These are phyloP conservation scores for Takifugu rubripes DNA, from an alignment of 2,797 vertebrate genomes.

Conservation along the genomic window DNA sequence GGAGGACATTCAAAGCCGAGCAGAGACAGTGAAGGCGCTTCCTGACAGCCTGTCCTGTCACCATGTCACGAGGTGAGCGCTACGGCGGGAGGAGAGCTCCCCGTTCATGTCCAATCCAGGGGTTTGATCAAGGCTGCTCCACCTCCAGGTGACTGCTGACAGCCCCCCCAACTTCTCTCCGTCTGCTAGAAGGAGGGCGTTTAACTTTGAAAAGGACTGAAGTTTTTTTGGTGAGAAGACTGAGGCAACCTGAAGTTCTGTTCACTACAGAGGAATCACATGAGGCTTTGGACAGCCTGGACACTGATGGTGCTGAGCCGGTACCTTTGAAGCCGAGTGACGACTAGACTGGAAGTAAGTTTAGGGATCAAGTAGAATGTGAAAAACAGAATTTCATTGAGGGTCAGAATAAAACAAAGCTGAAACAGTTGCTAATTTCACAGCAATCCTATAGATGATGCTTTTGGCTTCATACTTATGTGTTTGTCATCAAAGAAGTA, in stretches of 20 bases:
- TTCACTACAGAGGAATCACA: slow-evolving; percentile 52
- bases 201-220: slow-evolving; percentile 50
- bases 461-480: no score
- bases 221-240: slow-evolving; percentile 9
- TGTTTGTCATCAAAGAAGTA: no score
- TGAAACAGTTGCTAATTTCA: background rate
- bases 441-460: background rate
- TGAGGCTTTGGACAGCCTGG: slow-evolving; percentile 59
- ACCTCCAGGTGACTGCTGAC: slow-evolving; percentile 64
- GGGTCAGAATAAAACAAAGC: background rate
- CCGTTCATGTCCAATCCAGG: slow-evolving; percentile 57
- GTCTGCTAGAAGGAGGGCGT: slow-evolving; percentile 42
- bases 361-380: slow-evolving; percentile 5
- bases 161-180: slow-evolving; percentile 35
- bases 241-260: slow-evolving; percentile 19
- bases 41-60: slow-evolving; percentile 70
- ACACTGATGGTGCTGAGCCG: slow-evolving; percentile 25
- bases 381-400: background rate
- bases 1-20: slow-evolving; percentile 58
- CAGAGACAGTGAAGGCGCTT: slow-evolving; percentile 37
- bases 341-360: slow-evolving; percentile 8
- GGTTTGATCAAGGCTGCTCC: slow-evolving; percentile 76
- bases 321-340: slow-evolving; percentile 36
- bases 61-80: slow-evolving; percentile 49
- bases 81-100: slow-evolving; percentile 40